Evolutionary conservation across 2,888 invertebrate species (phyloP).

Genomic region (Eilema caniola): DNA sequence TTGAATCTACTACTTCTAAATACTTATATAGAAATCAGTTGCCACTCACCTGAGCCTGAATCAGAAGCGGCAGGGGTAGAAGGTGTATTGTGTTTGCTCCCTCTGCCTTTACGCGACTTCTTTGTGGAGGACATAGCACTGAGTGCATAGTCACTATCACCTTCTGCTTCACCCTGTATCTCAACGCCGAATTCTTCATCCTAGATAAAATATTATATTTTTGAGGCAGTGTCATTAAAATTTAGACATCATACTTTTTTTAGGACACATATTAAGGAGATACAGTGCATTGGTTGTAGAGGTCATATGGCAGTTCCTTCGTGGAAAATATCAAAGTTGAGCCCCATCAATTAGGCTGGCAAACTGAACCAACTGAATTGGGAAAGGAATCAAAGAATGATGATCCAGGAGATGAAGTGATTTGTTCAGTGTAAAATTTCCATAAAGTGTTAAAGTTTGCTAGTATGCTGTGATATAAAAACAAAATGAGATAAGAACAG

Average conservation of each 20-base stretch:
- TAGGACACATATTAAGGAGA: too few species aligned
- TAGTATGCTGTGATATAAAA: neutral
- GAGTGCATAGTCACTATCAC: constrained; percentile 91
- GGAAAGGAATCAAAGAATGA: too few species aligned
- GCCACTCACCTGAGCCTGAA: constrained; percentile 74
- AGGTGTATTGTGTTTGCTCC: constrained; percentile 84
- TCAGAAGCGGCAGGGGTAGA: constrained; percentile 76
- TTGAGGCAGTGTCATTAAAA: too few species aligned
- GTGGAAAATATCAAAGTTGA: too few species aligned
- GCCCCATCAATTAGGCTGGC: too few species aligned
- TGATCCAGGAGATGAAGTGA: too few species aligned
- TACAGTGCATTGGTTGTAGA: too few species aligned
- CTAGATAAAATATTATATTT: constrained; percentile 64
- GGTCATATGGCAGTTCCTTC: too few species aligned
- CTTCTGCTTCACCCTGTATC: constrained; percentile 86
- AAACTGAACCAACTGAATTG: too few species aligned
- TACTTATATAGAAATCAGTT: neutral
- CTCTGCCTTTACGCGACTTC: constrained; percentile 87
- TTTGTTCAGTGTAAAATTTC: neutral
- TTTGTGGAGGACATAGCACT: constrained; percentile 88
- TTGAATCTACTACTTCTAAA: neutral
- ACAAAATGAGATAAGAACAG: neutral
- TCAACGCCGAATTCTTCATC: constrained; percentile 91
- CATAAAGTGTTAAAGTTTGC: neutral
- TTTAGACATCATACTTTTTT: too few species aligned